These are phyloP conservation scores for Macaca nemestrina DNA, from an alignment of 2,113 vertebrate genomes.

Conservation along the genomic window DNA sequence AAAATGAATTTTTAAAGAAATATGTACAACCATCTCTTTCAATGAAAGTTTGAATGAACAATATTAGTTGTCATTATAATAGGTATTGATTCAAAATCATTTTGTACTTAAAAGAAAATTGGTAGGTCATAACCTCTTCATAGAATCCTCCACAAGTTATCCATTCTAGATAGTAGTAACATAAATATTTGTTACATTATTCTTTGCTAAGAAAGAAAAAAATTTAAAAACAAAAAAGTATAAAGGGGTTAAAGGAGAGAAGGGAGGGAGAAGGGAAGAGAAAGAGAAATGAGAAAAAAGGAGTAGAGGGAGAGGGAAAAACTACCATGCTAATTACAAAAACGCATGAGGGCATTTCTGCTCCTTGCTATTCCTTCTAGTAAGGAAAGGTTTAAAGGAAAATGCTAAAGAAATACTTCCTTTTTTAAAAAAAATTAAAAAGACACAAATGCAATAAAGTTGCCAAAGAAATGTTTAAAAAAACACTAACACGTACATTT, in stretches of 20 bases:
- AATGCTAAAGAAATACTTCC: not conserved
- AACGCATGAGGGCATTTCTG: not conserved
- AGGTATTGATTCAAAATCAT: too few species aligned
- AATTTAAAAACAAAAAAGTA: not conserved
- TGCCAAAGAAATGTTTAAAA: not conserved
- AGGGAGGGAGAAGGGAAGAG: not conserved
- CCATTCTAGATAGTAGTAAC: not conserved
- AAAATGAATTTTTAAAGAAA: conserved; percentile 7
- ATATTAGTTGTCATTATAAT: not conserved
- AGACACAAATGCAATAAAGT: not conserved
- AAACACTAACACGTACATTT: not conserved
- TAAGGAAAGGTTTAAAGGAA: not conserved
- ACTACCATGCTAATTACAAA: not conserved
- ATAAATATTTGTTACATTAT: not conserved
- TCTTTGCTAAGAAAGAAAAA: conserved; percentile 20
- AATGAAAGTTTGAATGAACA: not conserved
- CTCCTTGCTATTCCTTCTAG: not conserved
- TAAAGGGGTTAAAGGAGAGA: not conserved
- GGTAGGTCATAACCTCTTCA: not conserved
- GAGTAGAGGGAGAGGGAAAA: not conserved
- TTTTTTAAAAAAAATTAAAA: not conserved
- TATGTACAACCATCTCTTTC: not conserved
- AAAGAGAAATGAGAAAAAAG: not conserved
- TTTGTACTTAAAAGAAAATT: not conserved
- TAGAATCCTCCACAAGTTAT: not conserved